A percentile compares a stretch with the other conserved stretches of the same genome.
These are phyloP conservation scores for Grallaria varia DNA, from an alignment of 2,113 vertebrate genomes.

Conservation along the genomic window DNA sequence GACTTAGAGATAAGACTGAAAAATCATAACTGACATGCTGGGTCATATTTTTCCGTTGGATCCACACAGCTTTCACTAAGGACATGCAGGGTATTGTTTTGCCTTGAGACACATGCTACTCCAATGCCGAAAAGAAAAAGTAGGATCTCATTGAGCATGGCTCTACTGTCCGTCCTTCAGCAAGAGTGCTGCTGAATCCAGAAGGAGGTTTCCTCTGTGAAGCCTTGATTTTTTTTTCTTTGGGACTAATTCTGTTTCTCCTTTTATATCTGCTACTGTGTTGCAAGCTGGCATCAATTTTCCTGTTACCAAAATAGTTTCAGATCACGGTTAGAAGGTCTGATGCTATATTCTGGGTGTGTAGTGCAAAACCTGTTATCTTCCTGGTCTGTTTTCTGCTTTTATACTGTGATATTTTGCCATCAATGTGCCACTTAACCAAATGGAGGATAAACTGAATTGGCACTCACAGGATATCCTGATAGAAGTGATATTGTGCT, in stretches of 20 bases:
- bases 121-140: neutral
- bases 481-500: neutral
- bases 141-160: neutral
- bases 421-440: neutral
- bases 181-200: neutral
- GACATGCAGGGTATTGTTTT: neutral
- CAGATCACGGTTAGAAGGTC: neutral
- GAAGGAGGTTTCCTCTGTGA: neutral
- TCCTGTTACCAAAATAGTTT: neutral
- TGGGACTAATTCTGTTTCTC: neutral
- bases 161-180: neutral
- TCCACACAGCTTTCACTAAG: neutral
- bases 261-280: neutral
- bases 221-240: neutral
- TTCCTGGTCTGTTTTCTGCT: neutral
- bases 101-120: neutral
- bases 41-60: neutral
- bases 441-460: neutral
- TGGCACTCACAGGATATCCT: neutral
- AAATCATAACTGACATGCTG: neutral
- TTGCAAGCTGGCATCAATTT: neutral
- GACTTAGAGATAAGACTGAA: neutral
- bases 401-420: neutral
- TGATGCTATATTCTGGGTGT: neutral
- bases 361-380: neutral